Evolutionary conservation across 2,888 invertebrate genomes (phyloP).

Genomic region (Thymelicus acteon): DNA sequence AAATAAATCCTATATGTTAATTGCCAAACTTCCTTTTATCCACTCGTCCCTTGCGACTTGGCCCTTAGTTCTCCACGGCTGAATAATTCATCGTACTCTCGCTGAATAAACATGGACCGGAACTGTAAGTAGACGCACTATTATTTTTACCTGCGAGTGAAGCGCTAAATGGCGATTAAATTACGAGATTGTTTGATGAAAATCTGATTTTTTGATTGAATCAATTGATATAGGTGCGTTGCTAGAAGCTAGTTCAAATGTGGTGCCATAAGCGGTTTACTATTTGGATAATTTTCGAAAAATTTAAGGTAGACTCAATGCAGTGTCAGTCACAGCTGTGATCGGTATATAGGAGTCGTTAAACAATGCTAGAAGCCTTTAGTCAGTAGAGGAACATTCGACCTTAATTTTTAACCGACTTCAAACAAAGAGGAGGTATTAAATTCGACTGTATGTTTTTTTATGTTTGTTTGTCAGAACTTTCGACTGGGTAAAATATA

Average conservation of each 20-base stretch:
- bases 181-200: constrained; percentile 20
- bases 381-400: no score
- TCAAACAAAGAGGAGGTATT: no score
- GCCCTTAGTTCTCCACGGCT: constrained; percentile 36
- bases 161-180: constrained; percentile 40
- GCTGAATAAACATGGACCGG: constrained; percentile 51
- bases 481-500: no score
- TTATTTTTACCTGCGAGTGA: constrained; percentile 48
- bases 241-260: neutral
- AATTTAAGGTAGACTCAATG: no score
- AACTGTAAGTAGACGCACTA: constrained; percentile 48
- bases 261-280: no score
- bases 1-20: neutral
- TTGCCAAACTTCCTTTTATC: neutral
- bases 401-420: no score
- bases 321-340: no score
- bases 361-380: no score
- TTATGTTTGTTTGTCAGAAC: no score
- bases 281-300: neutral
- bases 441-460: no score
- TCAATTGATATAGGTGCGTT: no score
- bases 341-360: no score
- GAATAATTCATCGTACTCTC: constrained; percentile 53
- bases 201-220: neutral
- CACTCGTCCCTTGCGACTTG: constrained; percentile 20